Base-by-base conservation (phyloP, 2,113 vertebrate genomes). In the Aptenodytes forsteri region DNA sequence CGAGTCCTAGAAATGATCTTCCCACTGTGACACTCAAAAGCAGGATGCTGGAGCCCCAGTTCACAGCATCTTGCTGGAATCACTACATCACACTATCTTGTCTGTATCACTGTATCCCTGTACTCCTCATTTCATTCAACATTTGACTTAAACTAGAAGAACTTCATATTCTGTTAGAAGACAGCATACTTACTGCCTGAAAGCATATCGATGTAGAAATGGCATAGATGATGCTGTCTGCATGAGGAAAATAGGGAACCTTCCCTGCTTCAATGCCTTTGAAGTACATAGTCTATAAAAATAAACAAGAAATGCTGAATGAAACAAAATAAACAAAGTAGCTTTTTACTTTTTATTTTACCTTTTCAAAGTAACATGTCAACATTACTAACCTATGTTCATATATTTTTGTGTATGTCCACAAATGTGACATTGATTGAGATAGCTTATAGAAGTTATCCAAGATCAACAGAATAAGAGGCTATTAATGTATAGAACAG, bases 161-260 rank as follows among this genome's bases (percentile, higher is more conserved):
- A 78, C 16, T 71, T 67, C 26, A 25, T 18, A 36, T 83, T 44
- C 70, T 92, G 44, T 88, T 79, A 84, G 55, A 94, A 92, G 90
- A 58, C 34, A 73, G 78, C 36, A 50, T 75, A 99, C 99, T 99
- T 98, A 99, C 99, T 83, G 99, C 99, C 95, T 99, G 99, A 97
- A 99, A 99, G 97, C 99, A 99, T 98, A 99, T 99, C 0, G 99
- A 99, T 11, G 99, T 99, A 67, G 99, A 99, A 95, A 99, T 97
- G 97, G 99, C 99, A 80, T 99, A 99, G 83, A 99, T 98, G 95
- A 99, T 56, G 15, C 99, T 99, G 97, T 99, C 99, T 36, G 99
- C 99, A 26, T 99, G 99, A 64, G 99, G 99, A 83, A 99, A 99
- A 97, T 99, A 99, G 13, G 99, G 99, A 94, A 99, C 98, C 42